phyloP scores from a whole-genome alignment of 2,797 vertebrate genomes.

The Pteropus rufus region DNA sequence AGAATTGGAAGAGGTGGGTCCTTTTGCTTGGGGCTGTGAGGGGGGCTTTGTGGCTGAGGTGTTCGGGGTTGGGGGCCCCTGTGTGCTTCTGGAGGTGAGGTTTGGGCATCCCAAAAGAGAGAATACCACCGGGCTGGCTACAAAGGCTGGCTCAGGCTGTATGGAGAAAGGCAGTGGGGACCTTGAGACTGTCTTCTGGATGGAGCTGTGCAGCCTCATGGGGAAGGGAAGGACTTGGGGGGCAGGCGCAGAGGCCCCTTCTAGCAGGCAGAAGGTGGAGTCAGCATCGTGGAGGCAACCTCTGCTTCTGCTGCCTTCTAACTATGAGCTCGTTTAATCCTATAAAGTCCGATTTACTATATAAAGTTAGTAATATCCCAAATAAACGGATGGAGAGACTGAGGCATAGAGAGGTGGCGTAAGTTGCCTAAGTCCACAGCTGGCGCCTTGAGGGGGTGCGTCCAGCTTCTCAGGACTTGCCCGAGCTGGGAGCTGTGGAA shows the following conservation, averaged over 20 bases:
- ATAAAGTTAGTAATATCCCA: background rate
- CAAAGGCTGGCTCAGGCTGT: background rate
- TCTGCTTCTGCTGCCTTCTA: background rate
- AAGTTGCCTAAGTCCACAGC: too few species aligned
- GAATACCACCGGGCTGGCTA: accelerated
- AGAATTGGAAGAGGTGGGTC: background rate
- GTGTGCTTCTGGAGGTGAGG: background rate
- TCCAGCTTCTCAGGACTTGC: background rate
- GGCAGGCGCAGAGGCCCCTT: background rate
- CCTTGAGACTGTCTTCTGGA: background rate
- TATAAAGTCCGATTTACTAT: background rate
- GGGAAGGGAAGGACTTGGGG: background rate
- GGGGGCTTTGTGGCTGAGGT: background rate
- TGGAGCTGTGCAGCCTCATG: background rate
- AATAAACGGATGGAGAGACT: background rate
- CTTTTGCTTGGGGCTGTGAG: background rate
- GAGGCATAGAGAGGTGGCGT: background rate
- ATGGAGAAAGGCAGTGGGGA: too few species aligned
- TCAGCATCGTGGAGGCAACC: background rate
- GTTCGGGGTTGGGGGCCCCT: background rate
- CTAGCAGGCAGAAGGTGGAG: background rate
- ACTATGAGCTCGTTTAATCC: background rate
- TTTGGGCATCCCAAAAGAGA: background rate
- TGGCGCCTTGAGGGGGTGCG: background rate
- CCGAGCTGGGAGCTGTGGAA: background rate